These are phyloP conservation scores for Acanthococcus lagerstroemiae DNA, from an alignment of 2,888 invertebrate species.

Conservation along the genomic window DNA sequence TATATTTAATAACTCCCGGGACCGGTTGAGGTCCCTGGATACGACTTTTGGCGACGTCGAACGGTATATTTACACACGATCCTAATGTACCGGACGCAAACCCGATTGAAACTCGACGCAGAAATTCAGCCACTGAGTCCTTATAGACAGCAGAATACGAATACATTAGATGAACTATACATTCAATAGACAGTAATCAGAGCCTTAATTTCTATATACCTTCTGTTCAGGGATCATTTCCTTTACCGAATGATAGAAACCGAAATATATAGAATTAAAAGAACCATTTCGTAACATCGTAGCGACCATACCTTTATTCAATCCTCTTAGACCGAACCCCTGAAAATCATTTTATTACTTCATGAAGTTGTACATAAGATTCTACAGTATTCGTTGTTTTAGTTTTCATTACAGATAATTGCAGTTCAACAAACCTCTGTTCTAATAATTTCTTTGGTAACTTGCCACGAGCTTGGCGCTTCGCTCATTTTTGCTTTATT, in stretches of 20 bases:
- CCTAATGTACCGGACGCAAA: conserved; percentile 79
- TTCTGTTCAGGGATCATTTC: conserved; percentile 56
- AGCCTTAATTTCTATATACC: too few relatives aligned
- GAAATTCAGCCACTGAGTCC: conserved; percentile 60
- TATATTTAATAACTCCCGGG: conserved; percentile 63
- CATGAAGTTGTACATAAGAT: neutral
- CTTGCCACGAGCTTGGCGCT: conserved; percentile 63
- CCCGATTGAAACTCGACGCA: conserved; percentile 68
- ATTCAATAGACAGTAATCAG: too few relatives aligned
- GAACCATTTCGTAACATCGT: conserved; percentile 81
- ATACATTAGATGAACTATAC: neutral
- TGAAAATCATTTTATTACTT: conserved; percentile 36
- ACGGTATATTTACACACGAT: conserved; percentile 83
- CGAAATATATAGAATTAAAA: conserved; percentile 91
- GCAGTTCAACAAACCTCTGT: conserved; percentile 43
- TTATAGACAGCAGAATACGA: conserved; percentile 38
- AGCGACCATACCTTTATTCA: conserved; percentile 80
- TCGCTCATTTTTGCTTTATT: conserved; percentile 55
- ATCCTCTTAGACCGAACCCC: conserved; percentile 68
- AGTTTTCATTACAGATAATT: neutral
- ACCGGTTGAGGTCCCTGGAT: conserved; percentile 86
- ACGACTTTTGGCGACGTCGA: conserved; percentile 90
- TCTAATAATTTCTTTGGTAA: conserved; percentile 67
- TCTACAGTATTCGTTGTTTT: neutral
- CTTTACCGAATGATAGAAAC: conserved; percentile 87